These are phyloP conservation scores for Crenichthys baileyi DNA, from an alignment of 2,797 vertebrate genomes.

Conservation along the genomic window DNA sequence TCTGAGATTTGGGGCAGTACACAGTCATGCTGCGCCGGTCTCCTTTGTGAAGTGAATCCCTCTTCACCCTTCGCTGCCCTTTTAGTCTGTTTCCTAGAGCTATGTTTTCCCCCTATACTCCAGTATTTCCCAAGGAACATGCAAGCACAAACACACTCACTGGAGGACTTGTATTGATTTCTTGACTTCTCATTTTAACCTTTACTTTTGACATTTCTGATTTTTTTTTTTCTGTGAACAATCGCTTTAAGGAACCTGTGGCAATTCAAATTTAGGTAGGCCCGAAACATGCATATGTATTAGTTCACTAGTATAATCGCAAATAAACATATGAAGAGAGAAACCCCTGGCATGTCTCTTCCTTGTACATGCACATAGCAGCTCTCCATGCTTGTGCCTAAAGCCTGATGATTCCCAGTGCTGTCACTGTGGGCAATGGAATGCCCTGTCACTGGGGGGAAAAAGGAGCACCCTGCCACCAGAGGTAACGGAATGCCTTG, in stretches of 20 bases:
- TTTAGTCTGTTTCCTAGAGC: slow-evolving; percentile 57
- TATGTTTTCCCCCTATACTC: slow-evolving; percentile 48
- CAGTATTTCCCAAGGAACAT: slow-evolving; percentile 26
- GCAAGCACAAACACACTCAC: slow-evolving; percentile 10
- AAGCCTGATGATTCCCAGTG: slow-evolving; percentile 54
- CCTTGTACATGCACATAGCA: slow-evolving; percentile 40
- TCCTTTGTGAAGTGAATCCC: slow-evolving; percentile 55
- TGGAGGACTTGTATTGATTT: slow-evolving; percentile 34
- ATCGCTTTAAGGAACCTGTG: slow-evolving; percentile 2
- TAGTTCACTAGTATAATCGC: slow-evolving; percentile 19
- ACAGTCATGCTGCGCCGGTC: slow-evolving; percentile 52
- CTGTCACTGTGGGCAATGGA: slow-evolving; percentile 60
- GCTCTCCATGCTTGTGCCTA: slow-evolving; percentile 34
- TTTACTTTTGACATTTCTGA: slow-evolving; percentile 13
- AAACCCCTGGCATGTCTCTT: slow-evolving; percentile 48
- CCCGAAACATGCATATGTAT: slow-evolving; percentile 7
- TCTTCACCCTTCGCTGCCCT: slow-evolving; percentile 63
- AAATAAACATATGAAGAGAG: slow-evolving; percentile 34
- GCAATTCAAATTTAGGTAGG: slow-evolving; percentile 19
- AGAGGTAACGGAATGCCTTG: slow-evolving; percentile 45
- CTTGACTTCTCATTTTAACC: slow-evolving; percentile 25
- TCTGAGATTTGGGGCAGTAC: slow-evolving; percentile 55
- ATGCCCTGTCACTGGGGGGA: slow-evolving; percentile 50
- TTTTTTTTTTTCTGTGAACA: not conserved
- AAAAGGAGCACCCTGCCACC: slow-evolving; percentile 43